These are phyloP conservation scores for Orestias chungarensis DNA, from an alignment of 2,797 vertebrate genomes.

Conservation along the genomic window DNA sequence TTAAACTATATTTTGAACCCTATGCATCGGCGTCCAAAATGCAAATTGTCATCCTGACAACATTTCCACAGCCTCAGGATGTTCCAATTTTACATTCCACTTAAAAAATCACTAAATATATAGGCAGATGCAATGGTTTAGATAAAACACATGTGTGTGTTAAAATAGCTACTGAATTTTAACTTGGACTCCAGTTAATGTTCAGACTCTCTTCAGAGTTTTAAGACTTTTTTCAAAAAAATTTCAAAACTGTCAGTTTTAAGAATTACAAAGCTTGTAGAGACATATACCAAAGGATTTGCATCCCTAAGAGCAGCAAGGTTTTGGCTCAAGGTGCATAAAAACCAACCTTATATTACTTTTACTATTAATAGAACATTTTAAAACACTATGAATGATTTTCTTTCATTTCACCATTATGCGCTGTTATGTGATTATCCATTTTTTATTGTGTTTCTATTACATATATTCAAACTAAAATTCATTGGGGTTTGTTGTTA, in stretches of 20 bases:
- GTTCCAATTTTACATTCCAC: too few relatives aligned
- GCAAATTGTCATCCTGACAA: too few relatives aligned
- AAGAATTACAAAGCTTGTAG: background rate
- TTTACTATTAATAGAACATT: too few relatives aligned
- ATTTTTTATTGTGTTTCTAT: background rate
- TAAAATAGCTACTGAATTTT: background rate
- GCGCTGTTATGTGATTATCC: background rate
- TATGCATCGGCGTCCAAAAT: too few relatives aligned
- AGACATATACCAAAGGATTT: background rate
- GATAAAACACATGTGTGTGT: background rate
- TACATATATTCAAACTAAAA: background rate
- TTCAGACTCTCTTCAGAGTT: background rate
- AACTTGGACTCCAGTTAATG: background rate
- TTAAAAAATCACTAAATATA: too few relatives aligned
- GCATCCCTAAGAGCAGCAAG: background rate
- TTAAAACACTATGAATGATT: background rate
- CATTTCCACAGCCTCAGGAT: too few relatives aligned
- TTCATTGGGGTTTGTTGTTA: background rate
- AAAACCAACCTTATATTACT: background rate
- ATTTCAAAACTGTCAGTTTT: background rate
- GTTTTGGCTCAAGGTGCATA: background rate
- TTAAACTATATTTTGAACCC: too few relatives aligned
- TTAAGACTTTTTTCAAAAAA: background rate
- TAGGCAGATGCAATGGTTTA: too few relatives aligned
- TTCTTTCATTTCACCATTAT: background rate